Evolutionary conservation across 2,888 invertebrate species (phyloP).

Genomic region (Hypercompe scribonia): DNA sequence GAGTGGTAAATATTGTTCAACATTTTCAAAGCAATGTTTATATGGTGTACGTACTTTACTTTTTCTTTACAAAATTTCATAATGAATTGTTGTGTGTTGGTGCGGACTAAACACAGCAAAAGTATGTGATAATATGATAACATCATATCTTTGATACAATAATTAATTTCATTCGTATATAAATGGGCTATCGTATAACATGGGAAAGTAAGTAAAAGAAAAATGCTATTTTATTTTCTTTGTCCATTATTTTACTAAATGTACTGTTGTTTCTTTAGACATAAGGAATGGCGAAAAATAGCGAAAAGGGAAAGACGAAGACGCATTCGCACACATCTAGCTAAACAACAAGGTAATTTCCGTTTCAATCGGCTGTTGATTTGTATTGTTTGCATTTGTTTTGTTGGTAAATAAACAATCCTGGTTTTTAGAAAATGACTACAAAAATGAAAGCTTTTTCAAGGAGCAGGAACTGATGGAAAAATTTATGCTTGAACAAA

Average conservation of each 20-base stretch:
- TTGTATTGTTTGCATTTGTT: not conserved
- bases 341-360: conserved; percentile 84
- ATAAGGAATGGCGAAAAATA: conserved; percentile 90
- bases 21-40: not conserved
- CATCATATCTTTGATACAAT: not conserved
- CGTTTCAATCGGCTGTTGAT: not conserved
- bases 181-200: not conserved
- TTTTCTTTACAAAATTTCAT: not conserved
- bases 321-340: conserved; percentile 87
- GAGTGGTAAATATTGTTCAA: not conserved
- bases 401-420: not conserved
- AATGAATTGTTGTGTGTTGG: not conserved
- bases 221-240: not conserved
- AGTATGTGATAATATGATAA: not conserved
- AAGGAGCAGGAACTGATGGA: conserved; percentile 79
- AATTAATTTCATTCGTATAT: not conserved
- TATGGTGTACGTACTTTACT: not conserved
- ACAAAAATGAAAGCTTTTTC: conserved; percentile 37
- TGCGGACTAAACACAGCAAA: not conserved
- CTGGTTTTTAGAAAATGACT: conserved; percentile 34
- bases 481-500: conserved; percentile 83
- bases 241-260: not conserved
- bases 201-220: not conserved
- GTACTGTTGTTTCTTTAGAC: conserved; percentile 69
- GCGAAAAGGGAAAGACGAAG: conserved; percentile 91